Conservation (phyloP, 2,888 invertebrate species). For the Fragum fragum region DNA sequence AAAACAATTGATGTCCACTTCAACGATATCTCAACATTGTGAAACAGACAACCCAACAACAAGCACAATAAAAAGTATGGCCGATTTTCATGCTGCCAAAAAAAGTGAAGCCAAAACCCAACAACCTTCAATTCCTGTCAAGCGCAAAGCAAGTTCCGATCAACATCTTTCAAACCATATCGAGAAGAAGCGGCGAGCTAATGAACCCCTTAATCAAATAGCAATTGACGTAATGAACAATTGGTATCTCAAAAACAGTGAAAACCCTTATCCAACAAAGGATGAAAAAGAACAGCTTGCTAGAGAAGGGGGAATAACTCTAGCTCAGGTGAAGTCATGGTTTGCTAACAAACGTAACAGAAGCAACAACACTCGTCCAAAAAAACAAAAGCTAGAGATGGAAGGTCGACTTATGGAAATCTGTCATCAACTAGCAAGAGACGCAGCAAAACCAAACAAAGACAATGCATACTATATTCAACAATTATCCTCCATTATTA, state of each 20-base stretch:
- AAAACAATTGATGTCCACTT: too few relatives aligned
- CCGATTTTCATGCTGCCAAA: conserved; percentile 20
- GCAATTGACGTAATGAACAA: conserved; percentile 78
- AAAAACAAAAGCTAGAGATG: conserved; percentile 81
- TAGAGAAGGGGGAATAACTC: conserved; percentile 76
- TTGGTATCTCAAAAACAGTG: conserved; percentile 80
- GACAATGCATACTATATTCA: conserved; percentile 81
- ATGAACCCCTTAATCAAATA: conserved; percentile 79
- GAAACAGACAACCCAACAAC: background rate
- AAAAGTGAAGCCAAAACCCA: background rate
- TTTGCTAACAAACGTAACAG: conserved; percentile 84
- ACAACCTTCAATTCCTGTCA: background rate
- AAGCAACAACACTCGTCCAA: conserved; percentile 83
- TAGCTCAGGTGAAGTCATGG: conserved; percentile 84
- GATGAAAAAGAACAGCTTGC: conserved; percentile 80
- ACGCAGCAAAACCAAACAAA: conserved; percentile 67
- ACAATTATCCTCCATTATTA: conserved; percentile 77
- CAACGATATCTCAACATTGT: background rate
- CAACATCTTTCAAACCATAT: background rate
- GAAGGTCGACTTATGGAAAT: conserved; percentile 77
- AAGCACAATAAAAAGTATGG: conserved; percentile 3
- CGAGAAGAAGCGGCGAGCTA: conserved; percentile 72
- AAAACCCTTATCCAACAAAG: conserved; percentile 82
- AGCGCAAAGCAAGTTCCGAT: conserved; percentile 34
- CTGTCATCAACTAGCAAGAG: conserved; percentile 77